Evolutionary conservation across 2,888 invertebrate genomes (phyloP), one percentile per base, ranked within the genome.

Genomic region (Chloroclysta siterata): DNA sequence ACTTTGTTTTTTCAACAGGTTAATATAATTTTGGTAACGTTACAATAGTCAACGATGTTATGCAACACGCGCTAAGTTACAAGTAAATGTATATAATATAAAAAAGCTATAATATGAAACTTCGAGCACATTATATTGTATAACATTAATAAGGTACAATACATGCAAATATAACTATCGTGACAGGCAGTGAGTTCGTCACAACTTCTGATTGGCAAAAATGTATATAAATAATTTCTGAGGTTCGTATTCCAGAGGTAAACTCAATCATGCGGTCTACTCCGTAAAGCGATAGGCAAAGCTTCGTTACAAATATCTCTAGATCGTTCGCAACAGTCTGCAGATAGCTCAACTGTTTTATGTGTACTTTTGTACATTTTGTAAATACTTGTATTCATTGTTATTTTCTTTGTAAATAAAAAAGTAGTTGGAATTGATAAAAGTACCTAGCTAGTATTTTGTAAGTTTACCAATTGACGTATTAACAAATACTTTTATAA

Each of bases 181-280:
- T 51, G 36, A 56, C 41, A 41, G 57, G 60, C 53, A 60, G 65
- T 53, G 44, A 56, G 39, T 46, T 48, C 29, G 50, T 65, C 56
- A 60, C 56, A 53, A 60, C 56, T 11, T 53, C 33, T 56, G 17
- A 55, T 60, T 64, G 63, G 64, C 60, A 41, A 56, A 60, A 52
- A 52, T 63, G 46, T 59, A 55, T 64, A 60, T 41, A 39, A 29
- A 41, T 29, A 28, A 17, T 36, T 28, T 52, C 42, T 28, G 29
- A 55, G 33, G 33, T 11, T 17, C 44, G 44, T 44, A 15, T 44
- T 44, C 15, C 15, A 10, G 6, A 44, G 4, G 0, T 14, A 14
- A 42, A 14, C 14, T 6, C 14, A 42, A 42, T 6, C 36, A 36
- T 36, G 10, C 1, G 11, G 36, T 10, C 11, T 33, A 33, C 5